Evolutionary conservation across 2,113 vertebrate species (phyloP), one percentile per base, ranked within the genome.

Genomic region (Pavo muticus): DNA sequence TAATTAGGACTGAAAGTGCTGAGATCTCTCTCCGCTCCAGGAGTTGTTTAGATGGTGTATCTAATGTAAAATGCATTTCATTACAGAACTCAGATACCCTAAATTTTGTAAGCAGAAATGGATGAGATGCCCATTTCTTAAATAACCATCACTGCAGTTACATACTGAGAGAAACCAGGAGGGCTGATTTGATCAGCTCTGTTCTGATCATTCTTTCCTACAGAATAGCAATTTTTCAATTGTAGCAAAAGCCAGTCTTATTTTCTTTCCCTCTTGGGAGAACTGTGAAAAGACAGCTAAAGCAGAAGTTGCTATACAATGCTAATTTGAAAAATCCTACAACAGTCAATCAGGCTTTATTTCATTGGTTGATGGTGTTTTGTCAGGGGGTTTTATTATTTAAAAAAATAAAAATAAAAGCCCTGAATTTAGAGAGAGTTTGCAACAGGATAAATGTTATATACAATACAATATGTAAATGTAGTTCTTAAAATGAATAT

Each of bases 291-390:
- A 94, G 40, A 77, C 25, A 91, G 40, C 27, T 80, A 69, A 94
- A 97, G 75, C 47, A 95, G 54, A 91, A 95, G 6, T 91, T 25
- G 3, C 84, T 93, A 83, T 44, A 95, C 42, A 90, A 86, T 74
- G n/a, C 19, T 93, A 94, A 96, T 95, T 94, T 93, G 61, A 93
- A 95, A 97, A 94, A 97, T 94, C 44, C 59, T 30, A 6, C 47
- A 92, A n/a, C 71, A 85, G 27, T 60, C 71, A 81, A 63, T 75
- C 52, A 84, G 69, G 11, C 9, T 84, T 87, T 77, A 14, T 84
- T 81, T 60, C 35, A 79, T 69, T 82, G 48, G 44, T 56, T 85
- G 81, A 52, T 42, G 16, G 21, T 29, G 50, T 70, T 84, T 90
- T 72, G 11, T 27, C 56, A 18, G 39, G 21, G 37, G 10, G 1